phyloP scores from a whole-genome alignment of 2,113 vertebrate genomes.

The Pardalotus punctatus region DNA sequence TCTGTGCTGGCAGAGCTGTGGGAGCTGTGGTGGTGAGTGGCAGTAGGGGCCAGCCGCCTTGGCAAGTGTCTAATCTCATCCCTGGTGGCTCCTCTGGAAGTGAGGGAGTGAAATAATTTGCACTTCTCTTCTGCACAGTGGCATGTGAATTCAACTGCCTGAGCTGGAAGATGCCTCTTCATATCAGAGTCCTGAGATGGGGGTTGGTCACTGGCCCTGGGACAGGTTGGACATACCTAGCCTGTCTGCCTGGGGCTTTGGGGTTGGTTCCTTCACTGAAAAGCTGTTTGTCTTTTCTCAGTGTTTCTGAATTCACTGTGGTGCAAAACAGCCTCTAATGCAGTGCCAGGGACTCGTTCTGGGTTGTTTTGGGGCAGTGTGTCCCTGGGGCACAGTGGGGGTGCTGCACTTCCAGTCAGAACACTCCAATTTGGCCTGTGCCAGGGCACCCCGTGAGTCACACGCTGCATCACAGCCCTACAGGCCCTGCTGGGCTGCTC shows the following conservation, averaged over 20 bases:
- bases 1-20: background rate
- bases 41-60: accelerated
- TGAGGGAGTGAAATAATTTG: background rate
- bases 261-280: background rate
- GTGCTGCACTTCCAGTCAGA: background rate
- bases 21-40: background rate
- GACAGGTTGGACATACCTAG: background rate
- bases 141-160: background rate
- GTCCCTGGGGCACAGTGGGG: background rate
- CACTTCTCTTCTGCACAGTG: background rate
- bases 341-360: background rate
- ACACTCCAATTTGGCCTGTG: accelerated
- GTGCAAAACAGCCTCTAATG: background rate
- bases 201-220: background rate
- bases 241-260: background rate
- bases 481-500: background rate
- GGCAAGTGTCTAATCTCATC: background rate
- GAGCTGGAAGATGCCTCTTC: background rate
- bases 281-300: background rate
- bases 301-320: background rate
- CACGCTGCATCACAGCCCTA: background rate
- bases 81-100: background rate
- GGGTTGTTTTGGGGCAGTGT: background rate
- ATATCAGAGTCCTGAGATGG: accelerated
- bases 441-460: background rate